These are phyloP conservation scores for Isurus oxyrinchus DNA, from an alignment of 2,113 vertebrate species.

Conservation along the genomic window DNA sequence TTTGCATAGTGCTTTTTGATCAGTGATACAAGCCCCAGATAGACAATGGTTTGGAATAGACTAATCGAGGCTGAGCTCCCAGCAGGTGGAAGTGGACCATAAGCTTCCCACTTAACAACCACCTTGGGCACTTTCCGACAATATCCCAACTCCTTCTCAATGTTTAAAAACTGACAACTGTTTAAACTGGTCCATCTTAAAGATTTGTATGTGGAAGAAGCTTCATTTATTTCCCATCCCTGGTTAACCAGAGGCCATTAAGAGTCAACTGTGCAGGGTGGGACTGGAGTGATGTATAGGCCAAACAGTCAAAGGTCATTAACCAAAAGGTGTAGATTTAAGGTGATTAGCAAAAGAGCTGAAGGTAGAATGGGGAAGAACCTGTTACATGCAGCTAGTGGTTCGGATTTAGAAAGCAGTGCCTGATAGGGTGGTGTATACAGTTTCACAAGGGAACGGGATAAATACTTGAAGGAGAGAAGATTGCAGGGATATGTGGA, in stretches of 20 bases:
- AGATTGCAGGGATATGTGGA: neutral
- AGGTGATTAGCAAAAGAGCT: neutral
- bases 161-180: neutral
- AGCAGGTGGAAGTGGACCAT: neutral
- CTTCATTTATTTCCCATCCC: neutral
- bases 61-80: neutral
- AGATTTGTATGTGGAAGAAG: neutral
- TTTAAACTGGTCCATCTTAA: neutral
- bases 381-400: too few relatives aligned
- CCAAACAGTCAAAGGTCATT: neutral
- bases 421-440: neutral
- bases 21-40: neutral
- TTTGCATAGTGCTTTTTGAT: neutral
- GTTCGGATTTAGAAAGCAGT: neutral
- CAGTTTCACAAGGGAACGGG: neutral
- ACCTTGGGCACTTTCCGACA: neutral
- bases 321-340: neutral
- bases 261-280: neutral
- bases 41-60: neutral
- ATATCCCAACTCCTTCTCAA: neutral
- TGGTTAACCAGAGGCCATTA: neutral
- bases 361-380: too few relatives aligned
- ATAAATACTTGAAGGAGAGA: neutral
- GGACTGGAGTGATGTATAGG: neutral
- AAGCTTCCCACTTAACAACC: neutral